phyloP scores from a whole-genome alignment of 2,113 vertebrate species.

The Sylvilagus bachmani region DNA sequence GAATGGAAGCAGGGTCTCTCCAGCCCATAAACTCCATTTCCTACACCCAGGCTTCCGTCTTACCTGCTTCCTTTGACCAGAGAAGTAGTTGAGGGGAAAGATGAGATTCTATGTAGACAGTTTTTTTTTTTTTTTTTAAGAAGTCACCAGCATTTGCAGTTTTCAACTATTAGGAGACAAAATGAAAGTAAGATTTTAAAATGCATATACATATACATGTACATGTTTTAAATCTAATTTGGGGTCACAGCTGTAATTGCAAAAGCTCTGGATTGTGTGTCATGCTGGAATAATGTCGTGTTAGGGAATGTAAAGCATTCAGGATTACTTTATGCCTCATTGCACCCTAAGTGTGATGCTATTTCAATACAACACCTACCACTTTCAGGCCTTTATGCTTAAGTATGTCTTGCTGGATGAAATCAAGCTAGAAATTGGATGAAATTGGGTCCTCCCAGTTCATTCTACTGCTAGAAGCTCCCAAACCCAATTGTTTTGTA shows the following conservation, averaged over 20 bases:
- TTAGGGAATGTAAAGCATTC: constrained; percentile 76
- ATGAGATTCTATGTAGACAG: constrained; percentile 56
- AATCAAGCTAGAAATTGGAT: constrained; percentile 75
- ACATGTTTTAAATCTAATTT: constrained; percentile 81
- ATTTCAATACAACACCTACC: constrained; percentile 82
- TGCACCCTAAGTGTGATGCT: constrained; percentile 80
- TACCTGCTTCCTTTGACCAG: not conserved
- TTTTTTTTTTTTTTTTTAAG: constrained; percentile 76
- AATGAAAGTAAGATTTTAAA: constrained; percentile 67
- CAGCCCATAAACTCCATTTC: not conserved
- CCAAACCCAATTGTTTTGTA: constrained; percentile 52
- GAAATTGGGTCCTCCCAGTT: constrained; percentile 73
- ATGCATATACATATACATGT: constrained; percentile 60
- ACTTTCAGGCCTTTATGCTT: constrained; percentile 83
- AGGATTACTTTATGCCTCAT: constrained; percentile 78
- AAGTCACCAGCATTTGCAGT: constrained; percentile 68
- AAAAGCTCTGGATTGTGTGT: constrained; percentile 68
- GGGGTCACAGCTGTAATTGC: constrained; percentile 80
- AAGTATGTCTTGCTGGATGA: constrained; percentile 82
- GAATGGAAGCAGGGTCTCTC: not conserved
- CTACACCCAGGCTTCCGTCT: not conserved
- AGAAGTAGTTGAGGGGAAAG: constrained; percentile 64
- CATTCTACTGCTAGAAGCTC: constrained; percentile 25
- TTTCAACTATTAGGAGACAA: constrained; percentile 76
- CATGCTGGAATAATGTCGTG: constrained; percentile 82